Percentiles rank a stretch among this genome's conserved stretches.
Evolutionary conservation across 2,797 vertebrate species (phyloP).

Genomic region (Sphenodon punctatus): DNA sequence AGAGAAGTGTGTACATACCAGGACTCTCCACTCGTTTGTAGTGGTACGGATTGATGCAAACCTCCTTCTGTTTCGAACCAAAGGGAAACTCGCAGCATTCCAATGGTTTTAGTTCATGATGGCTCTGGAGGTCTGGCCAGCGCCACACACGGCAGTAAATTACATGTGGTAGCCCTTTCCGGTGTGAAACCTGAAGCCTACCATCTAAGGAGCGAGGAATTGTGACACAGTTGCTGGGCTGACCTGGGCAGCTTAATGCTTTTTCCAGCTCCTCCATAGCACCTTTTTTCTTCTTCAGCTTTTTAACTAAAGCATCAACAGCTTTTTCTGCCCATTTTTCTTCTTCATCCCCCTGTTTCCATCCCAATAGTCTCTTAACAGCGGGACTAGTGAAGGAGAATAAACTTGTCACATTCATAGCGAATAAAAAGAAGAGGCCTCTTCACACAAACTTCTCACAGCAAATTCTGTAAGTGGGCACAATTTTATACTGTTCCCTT

Average conservation of each 20-base stretch:
- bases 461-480: not conserved
- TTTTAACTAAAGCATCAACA: constrained; percentile 92
- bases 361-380: constrained; percentile 93
- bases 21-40: constrained; percentile 97
- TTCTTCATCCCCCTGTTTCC: constrained; percentile 98
- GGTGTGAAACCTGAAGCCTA: constrained; percentile 93
- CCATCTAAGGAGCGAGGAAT: constrained; percentile 95
- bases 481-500: constrained; percentile 35
- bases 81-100: constrained; percentile 98
- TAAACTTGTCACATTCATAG: constrained; percentile 95
- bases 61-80: constrained; percentile 97
- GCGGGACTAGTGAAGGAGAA: constrained; percentile 98
- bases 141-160: constrained; percentile 98
- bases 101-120: constrained; percentile 96
- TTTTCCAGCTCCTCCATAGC: constrained; percentile 94
- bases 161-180: constrained; percentile 93
- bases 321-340: constrained; percentile 99
- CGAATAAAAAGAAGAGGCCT: constrained; percentile 3
- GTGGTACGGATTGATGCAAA: constrained; percentile 98
- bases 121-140: constrained; percentile 96
- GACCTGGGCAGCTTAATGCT: constrained; percentile 91
- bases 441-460: not conserved
- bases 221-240: constrained; percentile 95
- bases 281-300: constrained; percentile 94
- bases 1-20: constrained; percentile 87